A percentile compares a stretch with the other conserved stretches of the same genome.
phyloP scores from a whole-genome alignment of 2,113 vertebrate genomes.

The Fukomys damarensis region DNA sequence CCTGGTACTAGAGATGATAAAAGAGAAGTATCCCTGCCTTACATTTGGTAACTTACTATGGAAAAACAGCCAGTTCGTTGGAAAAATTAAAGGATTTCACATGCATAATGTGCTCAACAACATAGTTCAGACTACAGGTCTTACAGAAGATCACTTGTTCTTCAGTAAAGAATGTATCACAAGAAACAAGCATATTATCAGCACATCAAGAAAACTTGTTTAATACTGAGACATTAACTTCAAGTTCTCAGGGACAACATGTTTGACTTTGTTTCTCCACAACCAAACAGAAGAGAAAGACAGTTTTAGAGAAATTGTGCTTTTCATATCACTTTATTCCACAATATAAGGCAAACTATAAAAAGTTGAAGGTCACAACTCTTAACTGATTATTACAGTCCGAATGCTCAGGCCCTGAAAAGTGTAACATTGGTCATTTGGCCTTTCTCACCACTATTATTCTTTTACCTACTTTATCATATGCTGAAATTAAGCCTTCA shows the following conservation, averaged over 20 bases:
- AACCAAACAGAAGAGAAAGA: constrained; percentile 52
- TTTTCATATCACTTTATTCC: background rate
- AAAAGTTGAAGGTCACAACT: background rate
- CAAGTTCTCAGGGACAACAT: background rate
- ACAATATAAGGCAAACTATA: background rate
- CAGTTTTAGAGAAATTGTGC: constrained; percentile 30
- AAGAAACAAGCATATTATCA: background rate
- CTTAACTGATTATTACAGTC: background rate
- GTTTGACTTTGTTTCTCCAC: background rate
- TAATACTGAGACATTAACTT: background rate
- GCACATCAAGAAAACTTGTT: background rate
- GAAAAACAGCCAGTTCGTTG: background rate
- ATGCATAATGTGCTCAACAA: background rate
- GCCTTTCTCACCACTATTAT: background rate
- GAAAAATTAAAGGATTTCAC: background rate
- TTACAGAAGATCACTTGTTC: background rate
- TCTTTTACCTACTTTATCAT: background rate
- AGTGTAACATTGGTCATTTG: background rate
- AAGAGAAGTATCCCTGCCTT: background rate
- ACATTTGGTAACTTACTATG: background rate
- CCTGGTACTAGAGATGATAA: background rate
- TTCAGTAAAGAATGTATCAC: background rate
- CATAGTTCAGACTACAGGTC: background rate
- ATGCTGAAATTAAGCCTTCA: background rate
- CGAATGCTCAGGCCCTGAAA: background rate